Evolutionary conservation across 2,797 vertebrate genomes (phyloP).

Genomic region (Hozukius guyotensis): DNA sequence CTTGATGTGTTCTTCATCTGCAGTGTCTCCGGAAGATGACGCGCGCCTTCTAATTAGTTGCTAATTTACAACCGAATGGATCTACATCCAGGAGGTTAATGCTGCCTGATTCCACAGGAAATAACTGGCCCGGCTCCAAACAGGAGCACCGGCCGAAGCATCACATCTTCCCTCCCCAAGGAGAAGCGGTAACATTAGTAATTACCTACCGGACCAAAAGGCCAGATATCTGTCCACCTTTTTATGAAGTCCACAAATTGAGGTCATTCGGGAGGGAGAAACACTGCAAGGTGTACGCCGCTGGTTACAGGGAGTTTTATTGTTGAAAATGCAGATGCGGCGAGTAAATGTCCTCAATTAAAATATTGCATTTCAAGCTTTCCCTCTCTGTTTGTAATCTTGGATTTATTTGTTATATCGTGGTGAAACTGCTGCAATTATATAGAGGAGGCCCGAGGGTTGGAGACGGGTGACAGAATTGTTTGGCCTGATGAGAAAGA

Average conservation of each 20-base stretch:
- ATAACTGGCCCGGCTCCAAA: conserved; percentile 70
- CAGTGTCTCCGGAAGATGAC: conserved; percentile 50
- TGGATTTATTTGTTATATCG: conserved; percentile 58
- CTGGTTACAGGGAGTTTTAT: conserved; percentile 53
- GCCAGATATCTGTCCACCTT: conserved; percentile 71
- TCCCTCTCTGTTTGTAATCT: conserved; percentile 40
- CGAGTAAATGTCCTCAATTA: conserved; percentile 71
- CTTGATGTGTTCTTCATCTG: conserved; percentile 55
- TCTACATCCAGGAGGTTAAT: conserved; percentile 77
- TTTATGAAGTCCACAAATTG: conserved; percentile 79
- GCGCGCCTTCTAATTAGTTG: conserved; percentile 74
- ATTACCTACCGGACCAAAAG: conserved; percentile 73
- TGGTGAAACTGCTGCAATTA: conserved; percentile 67
- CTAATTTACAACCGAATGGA: conserved; percentile 75
- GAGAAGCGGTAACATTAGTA: conserved; percentile 72
- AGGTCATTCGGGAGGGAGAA: conserved; percentile 64
- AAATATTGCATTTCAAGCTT: conserved; percentile 67
- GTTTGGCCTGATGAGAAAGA: conserved; percentile 54
- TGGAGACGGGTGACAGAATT: conserved; percentile 35
- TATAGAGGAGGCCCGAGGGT: conserved; percentile 47
- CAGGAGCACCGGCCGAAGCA: conserved; percentile 40
- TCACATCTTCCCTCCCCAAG: conserved; percentile 57
- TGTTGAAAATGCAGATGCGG: conserved; percentile 61
- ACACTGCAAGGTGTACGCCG: conserved; percentile 53
- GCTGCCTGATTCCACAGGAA: conserved; percentile 69